Base-by-base conservation (phyloP, 2,888 invertebrate species). In the Morpho achilles region DNA sequence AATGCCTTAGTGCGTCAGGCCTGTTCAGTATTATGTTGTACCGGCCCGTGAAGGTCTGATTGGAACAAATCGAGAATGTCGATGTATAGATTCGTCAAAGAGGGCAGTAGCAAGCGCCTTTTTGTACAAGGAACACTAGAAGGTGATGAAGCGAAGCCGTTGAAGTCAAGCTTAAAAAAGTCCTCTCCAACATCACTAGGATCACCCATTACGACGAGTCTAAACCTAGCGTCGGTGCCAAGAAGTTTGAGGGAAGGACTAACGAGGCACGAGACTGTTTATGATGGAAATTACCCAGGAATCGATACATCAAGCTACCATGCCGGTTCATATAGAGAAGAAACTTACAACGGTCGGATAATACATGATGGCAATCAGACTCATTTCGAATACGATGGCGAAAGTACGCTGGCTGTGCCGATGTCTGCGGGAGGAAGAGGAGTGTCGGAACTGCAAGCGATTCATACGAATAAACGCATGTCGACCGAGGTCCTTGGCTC, bases 401-500 rank as follows among this genome's bases (percentile, higher is more conserved):
- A 85, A 62, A 82, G 84, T 62, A 85, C 88, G 46, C 66, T 87
- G 61, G 89, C 84, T 61, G 84, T 89, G 60, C 91, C 88, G 45
- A 75, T 80, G 50, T 87, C 85, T 57, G 87, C 87, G 61, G 87
- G 87, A 53, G 87, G 86, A 40, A 76, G 77, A 64, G 87, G 89
- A 63, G 79, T 91, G 63, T 89, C 90, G 87, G 93, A 81, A 74
- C 91, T 96, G 74, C 95, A 95, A 84, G 95, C 95, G 78, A 93
- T 96, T 80, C 94, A 95, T 74, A 96, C 96, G 72, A 95, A 95
- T 82, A 95, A 96, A 77, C 93, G 94, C 70, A 87, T 96, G 76
- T 95, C 96, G 77, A 96, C 96, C 72, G 96, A 96, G 91, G 94
- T 96, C 79, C 91, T 96, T 74, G 96, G 96, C 74, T 95, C 95